Conservation (phyloP, 2,113 vertebrate species). For the Oceanites oceanicus region DNA sequence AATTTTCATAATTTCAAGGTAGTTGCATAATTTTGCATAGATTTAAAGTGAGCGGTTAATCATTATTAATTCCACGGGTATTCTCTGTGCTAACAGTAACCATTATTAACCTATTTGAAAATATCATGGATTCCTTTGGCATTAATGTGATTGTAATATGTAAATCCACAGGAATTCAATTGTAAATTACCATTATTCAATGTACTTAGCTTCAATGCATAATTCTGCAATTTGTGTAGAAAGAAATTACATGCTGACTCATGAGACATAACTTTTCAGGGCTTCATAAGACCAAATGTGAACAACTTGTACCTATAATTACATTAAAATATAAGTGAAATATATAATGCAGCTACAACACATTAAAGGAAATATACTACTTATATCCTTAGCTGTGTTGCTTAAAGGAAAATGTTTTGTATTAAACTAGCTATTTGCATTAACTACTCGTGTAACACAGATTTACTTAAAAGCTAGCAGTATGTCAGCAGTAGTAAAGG, state of each 20-base stretch:
- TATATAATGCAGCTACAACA: background rate
- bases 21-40: constrained; percentile 41
- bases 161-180: constrained; percentile 53
- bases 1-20: constrained; percentile 22
- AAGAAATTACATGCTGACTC: constrained; percentile 58
- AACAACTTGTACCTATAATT: constrained; percentile 52
- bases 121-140: constrained; percentile 33
- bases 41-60: constrained; percentile 28
- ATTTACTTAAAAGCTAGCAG: constrained; percentile 1
- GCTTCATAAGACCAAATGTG: constrained; percentile 37
- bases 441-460: background rate
- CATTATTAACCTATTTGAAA: constrained; percentile 54
- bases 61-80: constrained; percentile 26
- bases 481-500: background rate
- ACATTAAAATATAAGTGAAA: constrained; percentile 34
- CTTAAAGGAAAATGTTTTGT: background rate
- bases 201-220: constrained; percentile 17
- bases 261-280: constrained; percentile 29
- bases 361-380: background rate
- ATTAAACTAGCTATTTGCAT: background rate
- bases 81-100: constrained; percentile 22
- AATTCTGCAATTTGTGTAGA: constrained; percentile 54
- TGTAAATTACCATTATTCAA: constrained; percentile 49
- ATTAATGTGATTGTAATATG: constrained; percentile 52
- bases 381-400: background rate